Evolutionary conservation across 1,140 invertebrate genomes (phyloP).

Genomic region (Batillaria attramentaria): DNA sequence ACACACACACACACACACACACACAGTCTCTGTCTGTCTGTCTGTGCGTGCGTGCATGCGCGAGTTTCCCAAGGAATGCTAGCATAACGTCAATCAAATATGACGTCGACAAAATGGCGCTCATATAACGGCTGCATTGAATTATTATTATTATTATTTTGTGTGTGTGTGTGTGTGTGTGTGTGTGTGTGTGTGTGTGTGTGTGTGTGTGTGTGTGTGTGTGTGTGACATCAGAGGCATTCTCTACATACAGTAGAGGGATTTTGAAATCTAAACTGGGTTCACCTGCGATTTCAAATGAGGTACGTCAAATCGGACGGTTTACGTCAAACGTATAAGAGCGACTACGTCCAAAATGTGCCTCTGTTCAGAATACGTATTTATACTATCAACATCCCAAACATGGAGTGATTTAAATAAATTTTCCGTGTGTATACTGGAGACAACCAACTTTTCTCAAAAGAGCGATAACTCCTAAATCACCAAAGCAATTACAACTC

Average conservation of each 20-base stretch:
- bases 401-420: no score
- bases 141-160: not conserved
- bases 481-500: not conserved
- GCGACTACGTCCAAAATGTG: not conserved
- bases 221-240: not conserved
- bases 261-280: no score
- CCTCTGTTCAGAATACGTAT: no score
- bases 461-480: not conserved
- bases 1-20: constrained; percentile 8
- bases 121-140: not conserved
- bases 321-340: not conserved
- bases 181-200: not conserved
- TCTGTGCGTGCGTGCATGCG: not conserved
- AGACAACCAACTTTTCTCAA: not conserved
- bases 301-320: not conserved
- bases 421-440: not conserved
- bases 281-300: no score
- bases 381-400: no score
- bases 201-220: not conserved
- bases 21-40: not conserved
- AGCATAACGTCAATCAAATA: not conserved
- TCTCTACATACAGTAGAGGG: not conserved
- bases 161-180: not conserved
- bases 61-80: not conserved
- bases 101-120: not conserved